Conservation (phyloP, 1,140 invertebrate species). For the Drosophila sucinea region DNA sequence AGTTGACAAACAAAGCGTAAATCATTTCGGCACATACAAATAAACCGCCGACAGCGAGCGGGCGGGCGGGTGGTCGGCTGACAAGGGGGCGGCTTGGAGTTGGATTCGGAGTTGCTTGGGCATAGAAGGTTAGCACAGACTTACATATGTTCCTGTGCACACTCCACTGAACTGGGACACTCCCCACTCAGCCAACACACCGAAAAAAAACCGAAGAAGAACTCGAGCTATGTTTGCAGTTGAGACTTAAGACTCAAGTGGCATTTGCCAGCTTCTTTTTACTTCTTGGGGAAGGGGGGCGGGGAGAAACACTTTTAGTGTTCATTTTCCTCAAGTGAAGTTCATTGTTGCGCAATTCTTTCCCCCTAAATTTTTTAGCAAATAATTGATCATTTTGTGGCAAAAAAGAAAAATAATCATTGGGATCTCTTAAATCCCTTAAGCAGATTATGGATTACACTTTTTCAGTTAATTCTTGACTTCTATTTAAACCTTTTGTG, state of each 20-base stretch:
- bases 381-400: conserved; percentile 7
- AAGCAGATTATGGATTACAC: too few relatives aligned
- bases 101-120: background rate
- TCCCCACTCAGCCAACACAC: background rate
- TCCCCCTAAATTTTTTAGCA: background rate
- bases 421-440: background rate
- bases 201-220: background rate
- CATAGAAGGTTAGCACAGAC: conserved; percentile 21
- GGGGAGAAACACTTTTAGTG: conserved; percentile 56
- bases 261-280: conserved; percentile 30
- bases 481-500: too few relatives aligned
- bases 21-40: conserved; percentile 76
- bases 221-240: conserved; percentile 3
- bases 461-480: too few relatives aligned
- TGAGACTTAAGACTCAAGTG: conserved; percentile 1
- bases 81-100: background rate
- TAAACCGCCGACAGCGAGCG: conserved; percentile 7
- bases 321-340: conserved; percentile 59
- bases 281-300: conserved; percentile 21
- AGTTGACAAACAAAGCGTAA: conserved; percentile 81
- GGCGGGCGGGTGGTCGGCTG: background rate
- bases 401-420: background rate
- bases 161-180: conserved; percentile 54
- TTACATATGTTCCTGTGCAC: conserved; percentile 71
- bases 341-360: conserved; percentile 71